phyloP scores from a whole-genome alignment of 2,113 vertebrate genomes.

The Cyanoramphus novaezelandiae region DNA sequence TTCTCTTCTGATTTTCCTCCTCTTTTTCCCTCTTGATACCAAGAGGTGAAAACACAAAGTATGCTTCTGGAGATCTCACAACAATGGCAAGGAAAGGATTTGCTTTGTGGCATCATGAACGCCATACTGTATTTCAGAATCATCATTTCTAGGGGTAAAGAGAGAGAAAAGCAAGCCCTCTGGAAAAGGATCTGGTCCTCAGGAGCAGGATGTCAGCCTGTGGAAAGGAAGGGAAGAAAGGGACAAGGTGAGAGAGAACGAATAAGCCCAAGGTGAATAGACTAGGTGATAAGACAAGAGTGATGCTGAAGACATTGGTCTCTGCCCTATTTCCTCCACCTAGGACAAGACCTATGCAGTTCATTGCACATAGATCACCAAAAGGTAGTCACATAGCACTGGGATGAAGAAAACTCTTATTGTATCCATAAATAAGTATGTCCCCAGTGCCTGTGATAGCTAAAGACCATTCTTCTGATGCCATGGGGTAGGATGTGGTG shows the following conservation, averaged over 20 bases:
- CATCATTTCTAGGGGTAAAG: background rate
- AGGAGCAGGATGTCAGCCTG: background rate
- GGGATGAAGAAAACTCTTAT: background rate
- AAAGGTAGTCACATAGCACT: background rate
- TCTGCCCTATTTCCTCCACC: background rate
- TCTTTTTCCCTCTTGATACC: background rate
- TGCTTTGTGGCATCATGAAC: fast-evolving
- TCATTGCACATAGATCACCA: background rate
- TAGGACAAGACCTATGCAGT: background rate
- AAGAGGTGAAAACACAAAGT: background rate
- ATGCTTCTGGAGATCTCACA: background rate
- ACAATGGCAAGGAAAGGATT: background rate
- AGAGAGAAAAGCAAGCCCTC: background rate
- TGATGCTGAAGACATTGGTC: background rate
- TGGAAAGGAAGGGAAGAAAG: background rate
- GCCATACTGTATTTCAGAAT: background rate
- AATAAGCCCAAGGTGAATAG: background rate
- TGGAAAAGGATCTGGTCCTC: background rate
- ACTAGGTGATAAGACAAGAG: background rate
- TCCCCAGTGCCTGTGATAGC: background rate
- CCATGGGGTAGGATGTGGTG: fast-evolving
- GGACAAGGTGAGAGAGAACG: background rate
- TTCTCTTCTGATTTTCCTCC: background rate
- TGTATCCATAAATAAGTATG: fast-evolving
- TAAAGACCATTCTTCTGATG: background rate